Conservation (phyloP, 2,888 invertebrate species). For the Aphidoletes aphidimyza region DNA sequence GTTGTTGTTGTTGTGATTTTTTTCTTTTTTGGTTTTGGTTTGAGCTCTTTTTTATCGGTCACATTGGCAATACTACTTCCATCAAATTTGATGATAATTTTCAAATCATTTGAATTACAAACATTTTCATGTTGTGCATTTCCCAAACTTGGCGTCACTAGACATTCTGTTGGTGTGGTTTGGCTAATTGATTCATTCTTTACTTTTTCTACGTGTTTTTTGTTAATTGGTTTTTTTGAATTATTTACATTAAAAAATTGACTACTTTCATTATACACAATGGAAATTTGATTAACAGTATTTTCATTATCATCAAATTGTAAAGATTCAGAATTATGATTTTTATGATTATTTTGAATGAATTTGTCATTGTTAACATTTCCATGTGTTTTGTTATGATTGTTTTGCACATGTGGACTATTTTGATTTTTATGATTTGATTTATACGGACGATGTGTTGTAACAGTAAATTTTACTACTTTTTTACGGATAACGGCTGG, state of each 20-base stretch:
- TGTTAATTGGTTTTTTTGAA: background rate
- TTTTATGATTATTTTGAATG: background rate
- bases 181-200: background rate
- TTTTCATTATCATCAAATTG: background rate
- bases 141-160: background rate
- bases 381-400: background rate
- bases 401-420: background rate
- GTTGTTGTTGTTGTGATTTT: conserved; percentile 13
- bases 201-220: background rate
- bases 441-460: background rate
- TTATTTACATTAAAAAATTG: background rate
- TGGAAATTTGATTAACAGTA: background rate
- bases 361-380: background rate
- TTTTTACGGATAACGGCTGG: background rate
- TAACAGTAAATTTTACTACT: background rate
- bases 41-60: background rate
- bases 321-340: background rate
- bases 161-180: conserved; percentile 7
- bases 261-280: conserved; percentile 45
- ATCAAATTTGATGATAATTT: conserved; percentile 28
- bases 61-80: background rate
- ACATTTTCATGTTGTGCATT: background rate
- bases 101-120: conserved; percentile 27
- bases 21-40: background rate
- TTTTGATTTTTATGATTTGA: background rate